A percentile compares a stretch with the other conserved stretches of the same genome.
Conservation (phyloP, 2,888 invertebrate genomes). For the Dasypolia templi region DNA sequence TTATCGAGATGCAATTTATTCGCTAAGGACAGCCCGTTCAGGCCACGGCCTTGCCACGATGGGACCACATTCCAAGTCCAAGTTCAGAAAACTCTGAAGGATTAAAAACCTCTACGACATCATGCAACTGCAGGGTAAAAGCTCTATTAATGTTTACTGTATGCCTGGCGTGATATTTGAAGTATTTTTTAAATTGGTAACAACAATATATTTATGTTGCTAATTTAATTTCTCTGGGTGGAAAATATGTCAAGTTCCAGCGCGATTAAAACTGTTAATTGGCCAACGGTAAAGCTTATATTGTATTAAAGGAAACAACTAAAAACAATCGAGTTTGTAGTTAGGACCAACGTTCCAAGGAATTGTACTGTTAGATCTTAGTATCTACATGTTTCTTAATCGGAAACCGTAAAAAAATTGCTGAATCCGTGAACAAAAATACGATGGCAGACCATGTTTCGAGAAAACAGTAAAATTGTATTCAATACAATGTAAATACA, state of each 20-base stretch:
- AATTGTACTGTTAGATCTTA: constrained; percentile 1
- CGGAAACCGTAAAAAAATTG: neutral
- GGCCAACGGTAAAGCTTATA: neutral
- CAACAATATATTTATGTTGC: neutral
- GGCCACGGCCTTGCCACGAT: constrained; percentile 81
- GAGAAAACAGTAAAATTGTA: neutral
- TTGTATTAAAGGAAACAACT: constrained; percentile 3
- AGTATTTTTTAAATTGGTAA: constrained; percentile 13
- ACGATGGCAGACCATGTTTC: constrained; percentile 3
- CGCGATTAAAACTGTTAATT: neutral
- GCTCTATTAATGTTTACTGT: constrained; percentile 23
- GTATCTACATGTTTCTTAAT: neutral
- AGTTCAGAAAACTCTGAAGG: constrained; percentile 82
- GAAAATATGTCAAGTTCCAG: neutral
- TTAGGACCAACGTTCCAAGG: neutral
- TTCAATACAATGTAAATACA: constrained; percentile 23
- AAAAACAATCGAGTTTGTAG: neutral
- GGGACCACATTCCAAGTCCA: constrained; percentile 84
- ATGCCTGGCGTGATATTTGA: constrained; percentile 5
- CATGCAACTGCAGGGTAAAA: constrained; percentile 28
- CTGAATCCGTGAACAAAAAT: neutral
- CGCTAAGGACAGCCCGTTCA: constrained; percentile 84
- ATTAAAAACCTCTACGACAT: constrained; percentile 78
- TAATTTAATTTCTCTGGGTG: constrained; percentile 4
- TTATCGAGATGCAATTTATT: constrained; percentile 86